phyloP scores from a whole-genome alignment of 2,113 vertebrate genomes.

The Anthoscopus minutus region DNA sequence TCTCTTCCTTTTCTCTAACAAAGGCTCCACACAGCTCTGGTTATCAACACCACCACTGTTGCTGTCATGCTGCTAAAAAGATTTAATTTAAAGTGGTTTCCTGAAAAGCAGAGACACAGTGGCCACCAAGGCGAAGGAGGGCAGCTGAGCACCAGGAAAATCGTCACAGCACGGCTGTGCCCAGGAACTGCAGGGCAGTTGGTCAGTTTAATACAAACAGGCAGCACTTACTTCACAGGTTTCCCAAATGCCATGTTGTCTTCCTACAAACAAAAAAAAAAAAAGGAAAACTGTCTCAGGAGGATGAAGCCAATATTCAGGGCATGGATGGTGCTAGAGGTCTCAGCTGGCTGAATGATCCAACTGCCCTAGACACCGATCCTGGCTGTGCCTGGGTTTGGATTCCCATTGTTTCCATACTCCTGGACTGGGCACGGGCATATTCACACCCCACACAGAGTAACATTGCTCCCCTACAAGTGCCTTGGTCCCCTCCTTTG shows the following conservation, averaged over 20 bases:
- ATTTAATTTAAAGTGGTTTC: neutral
- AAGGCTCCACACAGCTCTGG: neutral
- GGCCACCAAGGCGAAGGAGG: neutral
- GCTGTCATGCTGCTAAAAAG: neutral
- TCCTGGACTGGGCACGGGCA: neutral
- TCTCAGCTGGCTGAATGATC: neutral
- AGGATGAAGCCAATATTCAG: neutral
- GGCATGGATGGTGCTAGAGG: neutral
- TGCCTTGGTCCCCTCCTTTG: neutral
- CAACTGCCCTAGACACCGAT: neutral
- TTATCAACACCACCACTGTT: neutral
- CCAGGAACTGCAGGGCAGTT: neutral
- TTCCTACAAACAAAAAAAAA: conserved; percentile 73
- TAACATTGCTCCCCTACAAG: accelerated
- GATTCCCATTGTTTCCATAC: accelerated
- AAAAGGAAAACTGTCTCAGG: neutral
- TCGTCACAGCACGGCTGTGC: neutral
- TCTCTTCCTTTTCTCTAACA: neutral
- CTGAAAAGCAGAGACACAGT: neutral
- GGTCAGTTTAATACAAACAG: neutral
- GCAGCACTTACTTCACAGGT: conserved; percentile 90
- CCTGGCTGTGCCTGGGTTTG: neutral
- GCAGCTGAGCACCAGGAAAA: neutral
- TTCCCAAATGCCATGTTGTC: conserved; percentile 98
- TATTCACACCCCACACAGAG: no score